Evolutionary conservation across 1,140 invertebrate species (phyloP).

Genomic region (Drosophila ananassae): DNA sequence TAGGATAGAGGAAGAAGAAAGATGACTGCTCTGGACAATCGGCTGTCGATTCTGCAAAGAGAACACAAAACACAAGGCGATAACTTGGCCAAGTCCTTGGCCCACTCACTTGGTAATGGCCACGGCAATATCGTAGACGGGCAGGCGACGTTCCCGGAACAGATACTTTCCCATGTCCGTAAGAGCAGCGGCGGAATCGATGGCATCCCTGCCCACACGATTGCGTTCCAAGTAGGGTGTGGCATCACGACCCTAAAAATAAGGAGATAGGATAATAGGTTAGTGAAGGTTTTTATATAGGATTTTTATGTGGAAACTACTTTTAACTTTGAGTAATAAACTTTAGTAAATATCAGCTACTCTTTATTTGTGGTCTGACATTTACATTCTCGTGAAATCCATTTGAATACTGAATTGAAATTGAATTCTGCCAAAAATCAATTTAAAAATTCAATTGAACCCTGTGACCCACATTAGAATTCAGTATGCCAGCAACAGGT

Average conservation of each 20-base stretch:
- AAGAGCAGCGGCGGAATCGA: slow-evolving; percentile 96
- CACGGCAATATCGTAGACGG: slow-evolving; percentile 97
- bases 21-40: slow-evolving; percentile 28
- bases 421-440: slow-evolving; percentile 13
- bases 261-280: background rate
- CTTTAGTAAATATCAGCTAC: background rate
- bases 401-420: background rate
- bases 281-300: background rate
- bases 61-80: slow-evolving; percentile 48
- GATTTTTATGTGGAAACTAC: background rate
- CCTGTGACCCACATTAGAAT: slow-evolving; percentile 27
- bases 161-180: slow-evolving; percentile 99
- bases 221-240: slow-evolving; percentile 97
- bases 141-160: slow-evolving; percentile 95
- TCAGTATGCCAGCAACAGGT: slow-evolving; percentile 13
- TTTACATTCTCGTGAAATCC: slow-evolving; percentile 11
- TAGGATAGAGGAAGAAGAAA: slow-evolving; percentile 3
- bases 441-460: slow-evolving; percentile 1
- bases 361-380: background rate
- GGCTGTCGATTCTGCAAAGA: slow-evolving; percentile 51
- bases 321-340: background rate
- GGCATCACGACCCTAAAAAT: slow-evolving; percentile 93
- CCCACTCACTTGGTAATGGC: slow-evolving; percentile 96
- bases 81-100: background rate
- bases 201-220: slow-evolving; percentile 95